Conservation (phyloP, 2,113 vertebrate species). For the Eleginops maclovinus region DNA sequence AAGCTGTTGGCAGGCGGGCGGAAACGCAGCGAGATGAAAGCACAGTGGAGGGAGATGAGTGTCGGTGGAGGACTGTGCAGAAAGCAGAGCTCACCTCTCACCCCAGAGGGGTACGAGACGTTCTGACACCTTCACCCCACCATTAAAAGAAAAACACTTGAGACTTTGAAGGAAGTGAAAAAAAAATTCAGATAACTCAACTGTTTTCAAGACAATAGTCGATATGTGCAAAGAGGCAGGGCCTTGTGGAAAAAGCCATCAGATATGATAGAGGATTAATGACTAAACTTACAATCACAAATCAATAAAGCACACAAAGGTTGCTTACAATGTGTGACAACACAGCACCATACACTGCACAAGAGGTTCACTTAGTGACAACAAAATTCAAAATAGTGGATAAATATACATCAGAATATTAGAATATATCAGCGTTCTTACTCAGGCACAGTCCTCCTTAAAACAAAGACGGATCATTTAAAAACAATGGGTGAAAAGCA, state of each 20-base stretch:
- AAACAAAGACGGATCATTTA: conserved; percentile 47
- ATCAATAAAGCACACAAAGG: conserved; percentile 73
- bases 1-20: conserved; percentile 58
- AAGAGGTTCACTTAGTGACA: conserved; percentile 81
- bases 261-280: conserved; percentile 48
- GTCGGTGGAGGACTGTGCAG: conserved; percentile 55
- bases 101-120: background rate
- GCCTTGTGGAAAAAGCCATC: conserved; percentile 51
- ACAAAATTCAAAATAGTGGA: conserved; percentile 72
- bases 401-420: conserved; percentile 75
- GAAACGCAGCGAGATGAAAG: conserved; percentile 46
- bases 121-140: conserved; percentile 47
- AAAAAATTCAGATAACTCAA: conserved; percentile 28
- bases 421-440: conserved; percentile 61
- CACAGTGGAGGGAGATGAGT: conserved; percentile 26
- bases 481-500: conserved; percentile 27
- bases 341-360: conserved; percentile 82
- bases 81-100: conserved; percentile 24
- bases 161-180: conserved; percentile 32
- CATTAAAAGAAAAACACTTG: background rate
- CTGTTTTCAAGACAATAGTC: conserved; percentile 56
- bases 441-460: conserved; percentile 75
- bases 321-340: conserved; percentile 78
- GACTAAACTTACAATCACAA: conserved; percentile 73
- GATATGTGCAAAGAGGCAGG: conserved; percentile 78